These are phyloP conservation scores for Acleris emargana DNA, from an alignment of 2,888 invertebrate species.

Conservation along the genomic window DNA sequence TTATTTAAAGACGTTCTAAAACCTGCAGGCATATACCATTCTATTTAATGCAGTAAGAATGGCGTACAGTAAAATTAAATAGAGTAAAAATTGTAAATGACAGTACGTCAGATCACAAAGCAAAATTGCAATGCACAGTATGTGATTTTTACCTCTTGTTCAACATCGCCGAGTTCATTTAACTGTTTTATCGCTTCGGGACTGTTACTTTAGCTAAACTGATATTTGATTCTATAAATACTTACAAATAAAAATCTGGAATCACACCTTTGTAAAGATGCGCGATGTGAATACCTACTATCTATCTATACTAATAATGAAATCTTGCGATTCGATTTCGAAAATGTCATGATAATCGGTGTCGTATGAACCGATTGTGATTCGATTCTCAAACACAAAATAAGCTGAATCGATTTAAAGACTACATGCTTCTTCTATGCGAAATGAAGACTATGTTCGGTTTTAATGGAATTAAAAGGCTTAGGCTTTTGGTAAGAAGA, in stretches of 20 bases:
- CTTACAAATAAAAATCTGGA: slow-evolving; percentile 84
- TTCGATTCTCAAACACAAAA: neutral
- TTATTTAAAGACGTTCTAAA: slow-evolving; percentile 66
- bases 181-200: slow-evolving; percentile 60
- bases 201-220: slow-evolving; percentile 69
- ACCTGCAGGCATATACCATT: slow-evolving; percentile 67
- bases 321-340: slow-evolving; percentile 33
- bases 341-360: slow-evolving; percentile 33
- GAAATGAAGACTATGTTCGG: no score
- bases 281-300: slow-evolving; percentile 37
- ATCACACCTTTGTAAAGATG: slow-evolving; percentile 81
- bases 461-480: no score
- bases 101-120: slow-evolving; percentile 71
- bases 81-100: slow-evolving; percentile 78
- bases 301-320: slow-evolving; percentile 36
- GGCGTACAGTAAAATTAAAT: slow-evolving; percentile 81
- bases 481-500: no score
- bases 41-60: slow-evolving; percentile 72
- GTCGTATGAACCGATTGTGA: slow-evolving; percentile 13
- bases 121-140: slow-evolving; percentile 53
- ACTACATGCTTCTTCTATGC: neutral
- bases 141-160: slow-evolving; percentile 63
- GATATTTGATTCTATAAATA: slow-evolving; percentile 81
- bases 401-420: neutral
- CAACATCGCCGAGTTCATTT: slow-evolving; percentile 52